Conservation (phyloP, 2,888 invertebrate species). For the Drosophila pseudotakahashii region DNA sequence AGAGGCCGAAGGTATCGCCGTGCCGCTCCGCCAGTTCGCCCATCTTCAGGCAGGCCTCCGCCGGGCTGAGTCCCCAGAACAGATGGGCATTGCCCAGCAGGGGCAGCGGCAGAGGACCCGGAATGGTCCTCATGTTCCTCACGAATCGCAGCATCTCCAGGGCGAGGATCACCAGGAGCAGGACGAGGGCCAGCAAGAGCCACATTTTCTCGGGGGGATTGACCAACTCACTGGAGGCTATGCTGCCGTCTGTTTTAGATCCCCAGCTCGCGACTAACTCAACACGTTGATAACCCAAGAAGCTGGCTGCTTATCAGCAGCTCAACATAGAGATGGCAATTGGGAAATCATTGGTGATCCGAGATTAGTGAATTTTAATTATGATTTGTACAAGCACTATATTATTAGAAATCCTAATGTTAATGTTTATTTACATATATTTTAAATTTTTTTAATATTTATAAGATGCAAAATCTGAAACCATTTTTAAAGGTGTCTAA, state of each 20-base stretch:
- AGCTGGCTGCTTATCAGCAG: constrained; percentile 13
- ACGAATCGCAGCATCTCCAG: constrained; percentile 39
- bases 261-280: background rate
- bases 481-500: background rate
- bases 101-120: constrained; percentile 83
- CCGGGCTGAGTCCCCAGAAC: constrained; percentile 48
- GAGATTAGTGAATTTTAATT: background rate
- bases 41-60: constrained; percentile 41
- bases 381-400: too few relatives aligned
- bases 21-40: constrained; percentile 29
- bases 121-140: constrained; percentile 42
- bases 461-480: too few relatives aligned
- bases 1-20: constrained; percentile 57
- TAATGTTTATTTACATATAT: too few relatives aligned
- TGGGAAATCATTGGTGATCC: too few relatives aligned
- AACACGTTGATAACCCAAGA: background rate
- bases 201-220: constrained; percentile 7
- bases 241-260: background rate
- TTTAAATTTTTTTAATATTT: too few relatives aligned
- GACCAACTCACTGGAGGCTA: background rate
- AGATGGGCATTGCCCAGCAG: constrained; percentile 85
- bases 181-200: constrained; percentile 6
- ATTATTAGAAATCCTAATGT: too few relatives aligned
- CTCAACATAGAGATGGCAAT: constrained; percentile 1
- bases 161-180: constrained; percentile 25